Conservation (phyloP, 2,113 vertebrate species). For the Oreochromis spilurus region DNA sequence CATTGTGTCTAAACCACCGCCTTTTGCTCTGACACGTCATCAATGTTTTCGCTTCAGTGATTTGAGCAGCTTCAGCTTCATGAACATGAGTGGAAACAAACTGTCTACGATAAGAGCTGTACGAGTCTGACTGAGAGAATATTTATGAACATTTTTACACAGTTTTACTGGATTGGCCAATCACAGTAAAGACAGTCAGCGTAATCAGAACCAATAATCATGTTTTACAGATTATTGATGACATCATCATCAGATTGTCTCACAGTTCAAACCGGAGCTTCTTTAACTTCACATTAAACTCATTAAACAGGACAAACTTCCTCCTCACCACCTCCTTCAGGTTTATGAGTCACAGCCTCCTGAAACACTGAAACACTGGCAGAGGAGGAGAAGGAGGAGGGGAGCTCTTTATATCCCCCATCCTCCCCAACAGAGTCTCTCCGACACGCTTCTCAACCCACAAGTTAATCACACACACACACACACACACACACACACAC, state of each 20-base stretch:
- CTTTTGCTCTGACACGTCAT: neutral
- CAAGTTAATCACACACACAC: conserved; percentile 22
- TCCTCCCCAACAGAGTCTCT: neutral
- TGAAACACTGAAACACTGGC: neutral
- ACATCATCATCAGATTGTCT: neutral
- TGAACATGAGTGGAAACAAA: neutral
- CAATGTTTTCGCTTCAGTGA: neutral
- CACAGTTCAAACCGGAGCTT: neutral
- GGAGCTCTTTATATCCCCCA: conserved; percentile 8
- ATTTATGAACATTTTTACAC: neutral
- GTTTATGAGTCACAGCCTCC: conserved; percentile 19
- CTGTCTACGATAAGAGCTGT: neutral
- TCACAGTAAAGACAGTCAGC: neutral
- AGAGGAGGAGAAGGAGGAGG: neutral
- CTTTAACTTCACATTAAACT: neutral
- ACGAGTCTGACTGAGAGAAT: neutral
- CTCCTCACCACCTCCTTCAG: neutral
- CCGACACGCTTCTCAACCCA: conserved; percentile 15
- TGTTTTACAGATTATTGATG: neutral
- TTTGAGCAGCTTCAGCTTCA: neutral
- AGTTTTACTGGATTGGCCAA: neutral
- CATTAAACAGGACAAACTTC: neutral
- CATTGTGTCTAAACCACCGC: neutral
- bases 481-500: neutral
- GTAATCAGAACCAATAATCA: neutral